These are phyloP conservation scores for Apis florea DNA, from an alignment of 1,140 invertebrate genomes.

Conservation along the genomic window DNA sequence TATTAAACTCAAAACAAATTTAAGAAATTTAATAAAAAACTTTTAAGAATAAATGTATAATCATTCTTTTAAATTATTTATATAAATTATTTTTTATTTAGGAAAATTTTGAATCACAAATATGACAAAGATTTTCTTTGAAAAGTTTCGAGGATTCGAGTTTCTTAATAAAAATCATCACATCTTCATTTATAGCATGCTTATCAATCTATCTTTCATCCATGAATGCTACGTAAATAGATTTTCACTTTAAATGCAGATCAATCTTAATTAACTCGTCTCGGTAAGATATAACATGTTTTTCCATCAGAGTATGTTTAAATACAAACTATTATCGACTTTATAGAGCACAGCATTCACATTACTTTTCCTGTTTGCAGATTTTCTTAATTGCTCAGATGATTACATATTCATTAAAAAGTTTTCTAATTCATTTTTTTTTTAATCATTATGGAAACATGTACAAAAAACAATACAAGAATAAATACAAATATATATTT, in stretches of 20 bases:
- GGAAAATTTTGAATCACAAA: too few species aligned
- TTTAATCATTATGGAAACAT: too few species aligned
- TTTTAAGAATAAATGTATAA: too few species aligned
- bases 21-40: too few species aligned
- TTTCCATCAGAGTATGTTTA: background rate
- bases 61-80: too few species aligned
- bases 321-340: background rate
- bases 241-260: background rate
- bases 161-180: background rate
- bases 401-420: background rate
- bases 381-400: background rate
- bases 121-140: too few species aligned
- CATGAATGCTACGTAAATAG: background rate
- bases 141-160: background rate
- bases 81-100: too few species aligned
- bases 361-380: background rate
- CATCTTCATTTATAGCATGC: background rate
- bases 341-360: background rate
- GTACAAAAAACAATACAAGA: too few species aligned
- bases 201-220: constrained; percentile 1
- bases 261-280: background rate
- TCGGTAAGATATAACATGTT: background rate
- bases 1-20: too few species aligned
- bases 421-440: background rate
- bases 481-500: too few species aligned